Evolutionary conservation across 2,797 vertebrate species (phyloP), one percentile per base, ranked within the genome.

Genomic region (Bovichtus diacanthus): DNA sequence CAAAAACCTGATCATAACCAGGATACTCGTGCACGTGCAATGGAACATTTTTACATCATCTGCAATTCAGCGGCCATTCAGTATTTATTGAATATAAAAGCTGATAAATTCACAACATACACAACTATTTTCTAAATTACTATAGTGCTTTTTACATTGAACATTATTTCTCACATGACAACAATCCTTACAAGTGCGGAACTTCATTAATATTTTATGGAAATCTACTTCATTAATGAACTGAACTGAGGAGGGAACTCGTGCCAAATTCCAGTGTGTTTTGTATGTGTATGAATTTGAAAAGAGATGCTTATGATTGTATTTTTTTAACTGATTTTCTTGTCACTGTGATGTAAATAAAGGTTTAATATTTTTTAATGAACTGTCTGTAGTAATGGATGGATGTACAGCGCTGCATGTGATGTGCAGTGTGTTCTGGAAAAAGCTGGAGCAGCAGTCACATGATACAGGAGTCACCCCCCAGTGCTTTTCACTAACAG

Each of bases 391-490:
- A 3, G 43, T 39, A 67, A 8, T 21, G 19, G 10, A 4, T 12
- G 65, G 0, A 6, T 9, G 23, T 9, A 1, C 31, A n/a, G 51
- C 25, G 3, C 8, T 21, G 44, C 61, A 41, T 75, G 65, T 77
- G 59, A 75, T 63, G 44, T 49, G 36, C 70, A 53, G 44, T 60
- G 67, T 80, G 80, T 74, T 84, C 69, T 76, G 68, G 77, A 85
- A 79, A n/a, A 87, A 61, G 50, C 70, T 0, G 47, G 69, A 54
- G 76, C 71, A 68, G 59, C 15, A 47, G 75, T 83, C 90, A 84
- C 82, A 64, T 90, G 83, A 77, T 44, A 1, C 9, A 1, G 66
- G 70, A 71, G 55, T 51, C 75, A 60, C 55, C 38, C 55, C 38
- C 16, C 16, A 18, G 16, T 43, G 47, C 58, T 59, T 54, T 34